phyloP scores from a whole-genome alignment of 2,113 vertebrate species.

The Vombatus ursinus region DNA sequence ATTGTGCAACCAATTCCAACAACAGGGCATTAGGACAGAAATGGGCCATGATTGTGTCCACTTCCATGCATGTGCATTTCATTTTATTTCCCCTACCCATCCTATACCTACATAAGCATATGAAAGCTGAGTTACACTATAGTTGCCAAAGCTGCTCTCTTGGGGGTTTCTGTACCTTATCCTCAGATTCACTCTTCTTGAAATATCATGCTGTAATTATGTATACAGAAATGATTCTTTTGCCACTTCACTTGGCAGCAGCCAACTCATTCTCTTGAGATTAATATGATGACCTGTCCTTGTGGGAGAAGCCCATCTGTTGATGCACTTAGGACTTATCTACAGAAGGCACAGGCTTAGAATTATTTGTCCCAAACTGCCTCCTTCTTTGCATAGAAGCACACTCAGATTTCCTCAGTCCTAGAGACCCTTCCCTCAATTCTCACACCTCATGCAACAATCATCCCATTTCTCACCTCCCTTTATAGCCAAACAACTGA shows the following conservation, averaged over 20 bases:
- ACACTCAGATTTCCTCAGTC: neutral
- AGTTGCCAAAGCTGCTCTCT: conserved; percentile 64
- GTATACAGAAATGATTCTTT: conserved; percentile 79
- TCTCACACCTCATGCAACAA: neutral
- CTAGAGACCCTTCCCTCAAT: neutral
- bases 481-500: neutral
- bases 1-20: neutral
- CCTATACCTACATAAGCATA: conserved; percentile 40
- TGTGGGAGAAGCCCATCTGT: conserved; percentile 80
- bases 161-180: conserved; percentile 68
- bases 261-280: conserved; percentile 76
- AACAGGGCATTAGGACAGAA: neutral
- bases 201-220: conserved; percentile 81
- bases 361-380: conserved; percentile 68
- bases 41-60: neutral
- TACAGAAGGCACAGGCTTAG: conserved; percentile 72
- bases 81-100: conserved; percentile 58
- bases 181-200: conserved; percentile 74
- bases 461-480: neutral
- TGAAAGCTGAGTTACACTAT: conserved; percentile 67
- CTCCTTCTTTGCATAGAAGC: conserved; percentile 69
- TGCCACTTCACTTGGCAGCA: conserved; percentile 79
- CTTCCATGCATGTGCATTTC: neutral
- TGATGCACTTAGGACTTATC: conserved; percentile 73
- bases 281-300: conserved; percentile 78